phyloP scores from a whole-genome alignment of 2,888 invertebrate genomes.

The Agrilus biguttatus region DNA sequence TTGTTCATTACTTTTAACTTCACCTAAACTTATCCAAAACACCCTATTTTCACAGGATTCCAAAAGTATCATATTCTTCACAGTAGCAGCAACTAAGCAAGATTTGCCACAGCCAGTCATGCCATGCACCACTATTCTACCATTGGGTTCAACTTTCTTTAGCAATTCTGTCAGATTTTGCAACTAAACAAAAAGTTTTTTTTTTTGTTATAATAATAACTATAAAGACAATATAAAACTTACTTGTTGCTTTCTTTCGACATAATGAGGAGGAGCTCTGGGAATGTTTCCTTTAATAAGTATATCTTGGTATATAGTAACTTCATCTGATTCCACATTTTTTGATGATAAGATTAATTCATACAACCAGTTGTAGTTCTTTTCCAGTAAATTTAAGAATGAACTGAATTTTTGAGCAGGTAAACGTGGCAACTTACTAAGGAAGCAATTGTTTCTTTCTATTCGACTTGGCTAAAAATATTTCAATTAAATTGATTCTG shows the following conservation, averaged over 20 bases:
- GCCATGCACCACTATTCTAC: slow-evolving; percentile 50
- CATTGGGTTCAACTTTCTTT: slow-evolving; percentile 33
- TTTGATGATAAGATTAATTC: slow-evolving; percentile 14
- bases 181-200: slow-evolving; percentile 29
- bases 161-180: slow-evolving; percentile 34
- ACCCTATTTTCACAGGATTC: slow-evolving; percentile 39
- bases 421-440: slow-evolving; percentile 31
- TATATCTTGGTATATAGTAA: slow-evolving; percentile 28
- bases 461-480: slow-evolving; percentile 29
- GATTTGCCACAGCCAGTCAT: slow-evolving; percentile 69
- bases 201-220: not conserved
- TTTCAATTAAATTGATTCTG: not conserved
- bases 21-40: slow-evolving; percentile 42
- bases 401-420: slow-evolving; percentile 35
- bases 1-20: slow-evolving; percentile 19
- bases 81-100: slow-evolving; percentile 44
- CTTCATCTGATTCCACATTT: slow-evolving; percentile 19
- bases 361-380: slow-evolving; percentile 44
- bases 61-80: slow-evolving; percentile 36
- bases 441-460: slow-evolving; percentile 29
- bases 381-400: slow-evolving; percentile 39
- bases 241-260: slow-evolving; percentile 37
- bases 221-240: slow-evolving; percentile 11
- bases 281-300: slow-evolving; percentile 44
- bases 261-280: slow-evolving; percentile 39